Conservation (phyloP, 2,797 vertebrate species). For the Allobates femoralis region DNA sequence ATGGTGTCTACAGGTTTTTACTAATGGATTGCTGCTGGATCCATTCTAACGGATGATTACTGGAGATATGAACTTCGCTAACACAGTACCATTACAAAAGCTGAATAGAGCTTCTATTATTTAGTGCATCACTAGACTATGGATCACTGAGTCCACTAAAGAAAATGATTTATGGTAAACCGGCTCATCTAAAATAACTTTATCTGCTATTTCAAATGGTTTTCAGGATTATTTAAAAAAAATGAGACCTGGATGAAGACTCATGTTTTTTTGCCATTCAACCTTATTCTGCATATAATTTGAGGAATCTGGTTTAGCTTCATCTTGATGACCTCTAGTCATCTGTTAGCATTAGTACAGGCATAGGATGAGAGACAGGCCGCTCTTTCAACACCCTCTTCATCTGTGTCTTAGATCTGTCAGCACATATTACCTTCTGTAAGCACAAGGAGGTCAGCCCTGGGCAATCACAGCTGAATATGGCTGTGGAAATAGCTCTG, state of each 20-base stretch:
- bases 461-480: constrained; percentile 30
- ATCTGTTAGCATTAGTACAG: constrained; percentile 52
- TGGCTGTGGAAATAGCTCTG: not conserved
- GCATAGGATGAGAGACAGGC: constrained; percentile 43
- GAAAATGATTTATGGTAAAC: too few species aligned
- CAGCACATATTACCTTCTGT: constrained; percentile 54
- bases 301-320: constrained; percentile 46
- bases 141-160: too few species aligned
- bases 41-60: too few species aligned
- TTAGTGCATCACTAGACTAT: too few species aligned
- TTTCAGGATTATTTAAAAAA: not conserved
- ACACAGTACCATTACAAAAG: too few species aligned
- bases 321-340: constrained; percentile 57
- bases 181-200: not conserved
- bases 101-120: too few species aligned
- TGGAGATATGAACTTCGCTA: too few species aligned
- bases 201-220: not conserved
- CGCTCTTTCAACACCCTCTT: constrained; percentile 57
- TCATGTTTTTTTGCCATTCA: constrained; percentile 31
- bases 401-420: constrained; percentile 50
- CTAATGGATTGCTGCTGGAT: too few species aligned
- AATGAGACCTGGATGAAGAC: not conserved
- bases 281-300: constrained; percentile 26
- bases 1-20: too few species aligned
- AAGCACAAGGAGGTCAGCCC: constrained; percentile 25